Base-by-base conservation (phyloP, 2,113 vertebrate genomes). In the Astur gentilis region DNA sequence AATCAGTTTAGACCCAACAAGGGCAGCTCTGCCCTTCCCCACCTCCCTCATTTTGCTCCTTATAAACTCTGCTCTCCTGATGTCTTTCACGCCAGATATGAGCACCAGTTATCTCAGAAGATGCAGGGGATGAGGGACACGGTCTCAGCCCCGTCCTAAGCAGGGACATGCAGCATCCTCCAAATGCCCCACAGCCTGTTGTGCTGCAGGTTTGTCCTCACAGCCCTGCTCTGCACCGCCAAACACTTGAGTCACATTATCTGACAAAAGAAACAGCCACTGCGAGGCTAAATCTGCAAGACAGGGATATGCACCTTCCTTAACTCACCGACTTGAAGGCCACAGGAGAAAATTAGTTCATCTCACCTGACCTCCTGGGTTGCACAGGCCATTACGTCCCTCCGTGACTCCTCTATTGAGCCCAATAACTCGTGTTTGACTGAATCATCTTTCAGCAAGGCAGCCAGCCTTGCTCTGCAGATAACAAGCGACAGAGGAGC, bases 281-380 rank as follows among this genome's bases (percentile, higher is more conserved):
- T 0, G 0, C 0, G 0, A 75, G 79, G 62, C 77, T 91, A 61
- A 89, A 84, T 87, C 87, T 95, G 77, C 77, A 72, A 58, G 72
- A 81, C 60, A 81, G 64, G 67, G 80, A 93, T 22, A 47, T 47
- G 86, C 55, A 78, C 67, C 72, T 64, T 71, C 92, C 88, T 94
- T 93, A 93, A 88, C 88, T 85, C 90, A 95, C n/a, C 1, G 5
- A 67, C 83, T 71, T 89, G 88, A 94, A 97, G 94, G 92, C 95
- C 86, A 71, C 1, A 3, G 55, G 32, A 95, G 94, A 95, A 93
- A 94, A 96, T 92, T 75, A 93, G 95, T 95, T 93, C 88, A 94
- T 97, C 92, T 97, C 83, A 92, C 92, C 83, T 92, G 95, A 96
- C 96, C 95, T 96, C 86, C 86, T 60, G 52, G 76, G 80, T 73